Evolutionary conservation across 2,888 invertebrate genomes (phyloP), one percentile per base, ranked within the genome.

Genomic region (Philereme transversata): DNA sequence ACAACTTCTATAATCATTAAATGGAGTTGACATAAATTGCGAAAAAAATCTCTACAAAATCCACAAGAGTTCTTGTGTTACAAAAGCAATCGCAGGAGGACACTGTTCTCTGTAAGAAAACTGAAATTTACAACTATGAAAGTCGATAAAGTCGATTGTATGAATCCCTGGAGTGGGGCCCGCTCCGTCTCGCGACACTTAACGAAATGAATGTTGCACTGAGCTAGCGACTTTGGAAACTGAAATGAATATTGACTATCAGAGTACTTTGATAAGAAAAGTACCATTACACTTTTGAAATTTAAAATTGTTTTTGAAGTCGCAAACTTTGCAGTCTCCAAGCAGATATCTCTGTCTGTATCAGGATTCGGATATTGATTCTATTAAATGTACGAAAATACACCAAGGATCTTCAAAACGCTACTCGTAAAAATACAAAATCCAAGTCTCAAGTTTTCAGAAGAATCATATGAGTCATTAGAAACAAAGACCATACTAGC

Each of bases 101-200:
- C 58, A 65, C 59, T 59, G 55, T 65, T 66, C 71, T 68, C 64
- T 59, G 56, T 70, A 73, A 74, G 74, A 74, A 78, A 79, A 77
- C 73, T 77, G 62, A 73, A 79, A 77, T 79, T 77, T 79, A 81
- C 75, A 74, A 76, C 76, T 77, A 70, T 67, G 75, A 73, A 68
- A 71, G 73, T 69, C 76, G 68, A 76, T 81, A 81, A 78, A 78
- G 72, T 74, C 73, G 76, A 80, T 78, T 75, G 78, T 74, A 75
- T 76, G 79, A 78, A 76, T 81, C 76, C 81, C 81, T 44, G 7
- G 74, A 74, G 79, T 67, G 67, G 51, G 44, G 57, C 55, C 65
- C 58, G 58, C 63, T 65, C 73, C 70, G 70, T 53, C 64, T 70
- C 72, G 69, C 68, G 66, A 73, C 78, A 78, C 81, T 81, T 79